Evolutionary conservation across 2,113 vertebrate genomes (phyloP).

Genomic region (Silurus meridionalis): DNA sequence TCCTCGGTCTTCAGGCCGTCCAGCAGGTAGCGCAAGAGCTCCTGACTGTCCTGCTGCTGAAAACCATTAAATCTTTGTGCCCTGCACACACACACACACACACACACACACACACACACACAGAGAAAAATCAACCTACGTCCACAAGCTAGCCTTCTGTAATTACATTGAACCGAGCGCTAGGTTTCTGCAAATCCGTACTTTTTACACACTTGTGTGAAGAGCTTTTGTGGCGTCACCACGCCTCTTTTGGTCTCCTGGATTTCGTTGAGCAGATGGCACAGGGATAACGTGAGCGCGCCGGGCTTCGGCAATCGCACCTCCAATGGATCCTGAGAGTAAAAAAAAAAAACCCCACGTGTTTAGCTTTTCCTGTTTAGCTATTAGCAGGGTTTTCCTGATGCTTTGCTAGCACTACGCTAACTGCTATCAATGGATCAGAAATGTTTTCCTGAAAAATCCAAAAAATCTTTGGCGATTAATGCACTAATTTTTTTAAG

Average conservation of each 20-base stretch:
- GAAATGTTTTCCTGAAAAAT: no score
- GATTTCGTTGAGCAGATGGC: constrained; percentile 87
- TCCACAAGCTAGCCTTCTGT: not conserved
- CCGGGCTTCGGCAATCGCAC: constrained; percentile 83
- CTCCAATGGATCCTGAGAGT: constrained; percentile 76
- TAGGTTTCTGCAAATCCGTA: constrained; percentile 69
- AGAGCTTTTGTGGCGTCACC: constrained; percentile 88
- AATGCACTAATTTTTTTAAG: no score
- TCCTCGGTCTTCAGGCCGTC: constrained; percentile 96
- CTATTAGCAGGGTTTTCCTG: not conserved
- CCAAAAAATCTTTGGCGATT: no score
- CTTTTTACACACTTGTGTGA: constrained; percentile 98
- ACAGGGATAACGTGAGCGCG: constrained; percentile 88
- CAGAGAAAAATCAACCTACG: not conserved
- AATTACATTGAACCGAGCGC: not conserved
- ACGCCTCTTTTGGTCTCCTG: constrained; percentile 83
- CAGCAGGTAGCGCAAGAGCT: constrained; percentile 90
- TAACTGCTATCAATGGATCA: no score
- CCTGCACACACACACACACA: constrained; percentile 66
- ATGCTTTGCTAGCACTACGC: not conserved
- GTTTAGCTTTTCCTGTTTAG: not conserved
- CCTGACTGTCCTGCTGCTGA: constrained; percentile 98
- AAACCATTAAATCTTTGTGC: constrained; percentile 93
- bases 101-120: constrained; percentile 1
- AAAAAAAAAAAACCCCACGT: not conserved